Evolutionary conservation across 2,113 vertebrate species (phyloP), one percentile per base, ranked within the genome.

Genomic region (Tragelaphus strepsiceros): DNA sequence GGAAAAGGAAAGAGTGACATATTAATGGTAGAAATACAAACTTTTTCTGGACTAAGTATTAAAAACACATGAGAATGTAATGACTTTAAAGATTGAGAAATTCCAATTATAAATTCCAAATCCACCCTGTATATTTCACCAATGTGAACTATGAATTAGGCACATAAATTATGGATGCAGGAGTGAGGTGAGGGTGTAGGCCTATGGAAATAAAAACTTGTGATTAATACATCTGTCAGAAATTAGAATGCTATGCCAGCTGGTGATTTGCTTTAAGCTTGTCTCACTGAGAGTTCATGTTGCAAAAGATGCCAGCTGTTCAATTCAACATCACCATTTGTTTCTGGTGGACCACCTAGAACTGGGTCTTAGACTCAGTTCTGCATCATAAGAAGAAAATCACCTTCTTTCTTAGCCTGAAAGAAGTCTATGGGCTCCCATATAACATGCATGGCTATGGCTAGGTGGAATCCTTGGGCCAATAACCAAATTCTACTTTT

Each of bases 301-400:
- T 98, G 35, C 84, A 86, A 92, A 96, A 88, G 62, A 81, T 88
- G 49, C 88, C 97, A 98, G 94, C 96, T 97, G 95, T 96, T 96
- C 58, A 64, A 43, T 58, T 77, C 80, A 64, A 97, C 30, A 67
- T 28, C 7, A 35, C 59, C 88, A 95, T 92, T 96, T 98, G 92
- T 86, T 96, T 97, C 71, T 35, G 46, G 84, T 81, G 74, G 95
- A 71, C 96, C 87, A 92, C 95, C 71, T 95, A 92, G 39, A 85
- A 61, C 21, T 59, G 54, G n/a, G 77, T 84, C n/a, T 83, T 82
- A 58, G 39, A 53, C 32, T 91, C 19, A 67, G 12, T 24, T 95
- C 39, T 81, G 1, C 26, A 58, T 28, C 24, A 43, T 96, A 85
- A 81, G 81, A 87, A 92, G 71, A 64, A 90, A 96, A 92, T 88